Evolutionary conservation across 1,140 invertebrate genomes (phyloP).

Genomic region (Zaprionus ornatus): DNA sequence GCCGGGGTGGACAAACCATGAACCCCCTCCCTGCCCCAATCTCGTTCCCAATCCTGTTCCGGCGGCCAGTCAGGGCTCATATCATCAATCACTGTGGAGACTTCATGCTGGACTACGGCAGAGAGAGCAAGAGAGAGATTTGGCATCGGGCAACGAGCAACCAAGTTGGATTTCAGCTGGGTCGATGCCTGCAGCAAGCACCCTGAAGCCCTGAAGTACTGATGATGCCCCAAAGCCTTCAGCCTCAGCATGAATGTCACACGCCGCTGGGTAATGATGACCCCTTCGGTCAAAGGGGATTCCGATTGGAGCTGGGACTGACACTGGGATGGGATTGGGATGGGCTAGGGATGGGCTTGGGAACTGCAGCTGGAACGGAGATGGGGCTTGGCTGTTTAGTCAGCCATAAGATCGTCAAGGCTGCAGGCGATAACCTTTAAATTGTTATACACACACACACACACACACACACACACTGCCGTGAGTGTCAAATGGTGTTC

Average conservation of each 20-base stretch:
- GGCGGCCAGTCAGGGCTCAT: constrained; percentile 30
- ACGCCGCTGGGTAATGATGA: constrained; percentile 55
- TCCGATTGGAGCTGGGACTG: neutral
- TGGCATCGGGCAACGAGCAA: neutral
- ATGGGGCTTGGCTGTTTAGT: constrained; percentile 57
- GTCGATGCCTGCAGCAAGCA: neutral
- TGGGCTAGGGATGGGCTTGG: neutral
- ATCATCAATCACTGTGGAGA: constrained; percentile 65
- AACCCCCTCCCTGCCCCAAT: neutral
- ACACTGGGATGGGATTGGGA: neutral
- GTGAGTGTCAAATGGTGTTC: constrained; percentile 33
- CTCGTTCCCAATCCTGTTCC: neutral
- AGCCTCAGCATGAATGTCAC: constrained; percentile 22
- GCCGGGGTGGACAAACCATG: neutral
- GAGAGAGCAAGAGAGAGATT: constrained; percentile 18
- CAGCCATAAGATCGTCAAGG: constrained; percentile 75
- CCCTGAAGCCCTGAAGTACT: neutral
- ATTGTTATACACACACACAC: constrained; percentile 57
- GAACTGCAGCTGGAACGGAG: neutral
- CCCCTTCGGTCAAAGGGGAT: constrained; percentile 19
- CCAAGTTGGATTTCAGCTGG: constrained; percentile 21
- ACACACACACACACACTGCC: constrained; percentile 32
- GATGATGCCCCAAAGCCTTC: constrained; percentile 2
- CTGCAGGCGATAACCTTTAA: constrained; percentile 73
- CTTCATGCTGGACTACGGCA: constrained; percentile 35